Percentiles rank a stretch among this genome's conserved stretches.
phyloP scores from a whole-genome alignment of 2,888 invertebrate species.

The Cartodere bifasciata region DNA sequence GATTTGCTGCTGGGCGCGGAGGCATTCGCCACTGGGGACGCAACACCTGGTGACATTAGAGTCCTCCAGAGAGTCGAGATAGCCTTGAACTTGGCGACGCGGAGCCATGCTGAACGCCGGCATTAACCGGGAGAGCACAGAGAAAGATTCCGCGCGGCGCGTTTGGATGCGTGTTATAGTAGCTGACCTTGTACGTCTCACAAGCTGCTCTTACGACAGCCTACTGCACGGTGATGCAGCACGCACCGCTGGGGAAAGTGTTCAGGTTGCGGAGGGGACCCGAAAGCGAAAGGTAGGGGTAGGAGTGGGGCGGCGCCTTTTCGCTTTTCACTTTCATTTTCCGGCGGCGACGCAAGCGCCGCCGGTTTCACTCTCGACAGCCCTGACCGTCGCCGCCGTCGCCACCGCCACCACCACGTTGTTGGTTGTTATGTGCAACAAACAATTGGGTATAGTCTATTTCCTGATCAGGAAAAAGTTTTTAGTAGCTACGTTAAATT shows the following conservation, averaged over 20 bases:
- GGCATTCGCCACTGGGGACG: conserved; percentile 70
- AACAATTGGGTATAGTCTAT: background rate
- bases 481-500: too few relatives aligned
- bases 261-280: conserved; percentile 26
- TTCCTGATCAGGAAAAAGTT: too few relatives aligned
- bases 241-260: conserved; percentile 37
- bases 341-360: conserved; percentile 31
- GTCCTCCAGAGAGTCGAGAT: conserved; percentile 27
- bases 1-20: conserved; percentile 43
- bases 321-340: conserved; percentile 38
- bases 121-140: conserved; percentile 5
- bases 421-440: conserved; percentile 5
- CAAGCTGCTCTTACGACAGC: conserved; percentile 39
- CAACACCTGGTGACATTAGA: conserved; percentile 55
- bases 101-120: conserved; percentile 34
- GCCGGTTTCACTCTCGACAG: conserved; percentile 33
- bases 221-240: conserved; percentile 40
- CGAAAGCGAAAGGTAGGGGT: conserved; percentile 60
- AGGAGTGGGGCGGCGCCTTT: conserved; percentile 36
- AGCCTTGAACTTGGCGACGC: conserved; percentile 38
- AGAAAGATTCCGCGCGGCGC: background rate
- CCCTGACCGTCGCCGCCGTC: conserved; percentile 28
- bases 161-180: background rate
- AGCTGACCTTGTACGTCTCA: conserved; percentile 24
- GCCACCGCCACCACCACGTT: conserved; percentile 6